Evolutionary conservation across 2,888 invertebrate species (phyloP).

Genomic region (Stenodera caucasica): DNA sequence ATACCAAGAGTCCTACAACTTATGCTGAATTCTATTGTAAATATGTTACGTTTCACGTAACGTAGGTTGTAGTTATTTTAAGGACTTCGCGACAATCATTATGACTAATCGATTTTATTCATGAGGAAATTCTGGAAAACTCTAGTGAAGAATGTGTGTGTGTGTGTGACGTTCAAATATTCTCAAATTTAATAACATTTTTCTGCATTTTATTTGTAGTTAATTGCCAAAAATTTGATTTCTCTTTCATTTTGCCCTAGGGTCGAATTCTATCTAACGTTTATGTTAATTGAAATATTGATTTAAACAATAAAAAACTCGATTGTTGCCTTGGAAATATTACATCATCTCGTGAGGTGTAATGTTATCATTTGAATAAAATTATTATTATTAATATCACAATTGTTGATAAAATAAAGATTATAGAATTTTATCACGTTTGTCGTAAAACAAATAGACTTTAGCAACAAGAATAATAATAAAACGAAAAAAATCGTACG

Average conservation of each 20-base stretch:
- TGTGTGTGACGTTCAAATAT: background rate
- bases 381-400: too few species aligned
- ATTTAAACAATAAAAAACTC: background rate
- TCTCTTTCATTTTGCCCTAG: background rate
- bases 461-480: too few species aligned
- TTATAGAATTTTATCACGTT: background rate
- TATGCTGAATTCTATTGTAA: background rate
- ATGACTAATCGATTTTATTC: background rate
- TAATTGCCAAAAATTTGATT: too few species aligned
- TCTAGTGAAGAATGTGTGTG: too few species aligned
- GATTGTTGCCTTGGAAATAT: background rate
- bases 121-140: too few species aligned
- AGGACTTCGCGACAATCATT: background rate
- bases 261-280: background rate
- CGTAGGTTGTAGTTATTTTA: background rate
- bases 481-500: too few species aligned
- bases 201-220: background rate
- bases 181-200: background rate
- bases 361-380: background rate
- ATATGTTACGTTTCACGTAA: background rate
- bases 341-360: background rate
- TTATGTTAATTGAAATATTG: background rate
- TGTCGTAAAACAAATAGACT: too few species aligned
- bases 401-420: background rate
- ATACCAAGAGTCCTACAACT: background rate